Percentiles rank a stretch among this genome's conserved stretches.
Conservation (phyloP, 2,797 vertebrate genomes). For the Phoxinus dragarum region DNA sequence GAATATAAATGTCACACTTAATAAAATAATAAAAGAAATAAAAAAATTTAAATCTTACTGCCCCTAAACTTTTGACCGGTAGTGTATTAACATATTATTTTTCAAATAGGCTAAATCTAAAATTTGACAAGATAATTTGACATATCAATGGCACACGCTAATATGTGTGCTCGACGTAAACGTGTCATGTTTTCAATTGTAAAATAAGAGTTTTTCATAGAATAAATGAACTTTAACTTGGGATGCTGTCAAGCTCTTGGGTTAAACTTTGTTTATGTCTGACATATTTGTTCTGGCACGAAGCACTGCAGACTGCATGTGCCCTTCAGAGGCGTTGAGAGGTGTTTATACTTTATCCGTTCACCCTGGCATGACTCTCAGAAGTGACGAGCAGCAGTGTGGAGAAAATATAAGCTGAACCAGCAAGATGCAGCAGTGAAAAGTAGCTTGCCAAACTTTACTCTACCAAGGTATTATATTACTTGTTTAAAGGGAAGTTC, state of each 20-base stretch:
- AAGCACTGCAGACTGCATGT: background rate
- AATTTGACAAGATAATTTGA: background rate
- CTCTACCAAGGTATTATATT: background rate
- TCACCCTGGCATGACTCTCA: background rate
- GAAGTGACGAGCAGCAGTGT: background rate
- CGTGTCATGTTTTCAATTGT: background rate
- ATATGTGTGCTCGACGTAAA: background rate
- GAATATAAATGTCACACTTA: no score
- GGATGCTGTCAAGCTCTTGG: background rate
- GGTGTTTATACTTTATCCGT: constrained; percentile 3
- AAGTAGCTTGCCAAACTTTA: constrained; percentile 15
- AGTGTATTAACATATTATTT: no score
- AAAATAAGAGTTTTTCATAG: background rate
- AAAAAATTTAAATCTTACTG: no score
- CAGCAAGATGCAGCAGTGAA: background rate
- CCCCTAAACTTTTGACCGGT: no score
- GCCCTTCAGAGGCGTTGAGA: background rate
- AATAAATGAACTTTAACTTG: background rate
- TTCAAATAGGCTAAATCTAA: no score
- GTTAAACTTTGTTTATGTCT: background rate
- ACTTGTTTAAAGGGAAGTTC: background rate
- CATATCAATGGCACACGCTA: background rate
- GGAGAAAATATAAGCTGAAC: constrained; percentile 13
- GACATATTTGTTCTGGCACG: constrained; percentile 15
- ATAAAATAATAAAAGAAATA: no score